Conservation (phyloP, 2,888 invertebrate genomes). For the Diadromus collaris region DNA sequence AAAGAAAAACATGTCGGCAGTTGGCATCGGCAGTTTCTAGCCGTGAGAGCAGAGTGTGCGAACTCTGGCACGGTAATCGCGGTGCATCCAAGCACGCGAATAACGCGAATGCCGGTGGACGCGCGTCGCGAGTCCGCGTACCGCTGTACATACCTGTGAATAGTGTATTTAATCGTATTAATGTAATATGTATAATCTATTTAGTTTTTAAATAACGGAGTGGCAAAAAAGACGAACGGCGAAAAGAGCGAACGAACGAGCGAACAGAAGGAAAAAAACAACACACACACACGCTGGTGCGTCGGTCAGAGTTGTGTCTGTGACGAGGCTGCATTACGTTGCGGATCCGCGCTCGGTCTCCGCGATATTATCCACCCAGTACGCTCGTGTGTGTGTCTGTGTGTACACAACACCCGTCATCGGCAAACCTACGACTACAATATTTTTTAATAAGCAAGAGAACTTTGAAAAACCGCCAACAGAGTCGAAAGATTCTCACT, state of each 20-base stretch:
- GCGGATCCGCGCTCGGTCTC: slow-evolving; percentile 41
- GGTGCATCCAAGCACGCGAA: slow-evolving; percentile 76
- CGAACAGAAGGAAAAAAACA: slow-evolving; percentile 36
- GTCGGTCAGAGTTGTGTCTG: slow-evolving; percentile 50
- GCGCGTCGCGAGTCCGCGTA: slow-evolving; percentile 70
- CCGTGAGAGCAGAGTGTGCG: slow-evolving; percentile 62
- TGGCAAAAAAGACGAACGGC: too few relatives aligned
- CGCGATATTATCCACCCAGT: slow-evolving; percentile 29
- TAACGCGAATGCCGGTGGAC: slow-evolving; percentile 75
- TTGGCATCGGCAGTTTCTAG: slow-evolving; percentile 68
- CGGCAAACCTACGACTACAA: background rate
- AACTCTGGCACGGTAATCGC: slow-evolving; percentile 68
- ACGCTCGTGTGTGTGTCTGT: too few relatives aligned
- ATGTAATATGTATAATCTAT: slow-evolving; percentile 62
- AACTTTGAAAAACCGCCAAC: too few relatives aligned
- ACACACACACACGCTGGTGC: slow-evolving; percentile 52
- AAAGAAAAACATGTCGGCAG: slow-evolving; percentile 64
- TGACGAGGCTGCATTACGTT: slow-evolving; percentile 57
- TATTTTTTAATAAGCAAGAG: background rate
- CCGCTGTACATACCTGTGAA: slow-evolving; percentile 76
- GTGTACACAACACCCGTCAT: slow-evolving; percentile 15
- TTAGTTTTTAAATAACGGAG: slow-evolving; percentile 57
- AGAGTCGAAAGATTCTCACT: slow-evolving; percentile 4
- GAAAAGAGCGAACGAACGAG: slow-evolving; percentile 24
- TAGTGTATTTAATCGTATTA: slow-evolving; percentile 74